Evolutionary conservation across 23 tunicate genomes (phyloP).

Genomic region (Clavelina lepadiformis): DNA sequence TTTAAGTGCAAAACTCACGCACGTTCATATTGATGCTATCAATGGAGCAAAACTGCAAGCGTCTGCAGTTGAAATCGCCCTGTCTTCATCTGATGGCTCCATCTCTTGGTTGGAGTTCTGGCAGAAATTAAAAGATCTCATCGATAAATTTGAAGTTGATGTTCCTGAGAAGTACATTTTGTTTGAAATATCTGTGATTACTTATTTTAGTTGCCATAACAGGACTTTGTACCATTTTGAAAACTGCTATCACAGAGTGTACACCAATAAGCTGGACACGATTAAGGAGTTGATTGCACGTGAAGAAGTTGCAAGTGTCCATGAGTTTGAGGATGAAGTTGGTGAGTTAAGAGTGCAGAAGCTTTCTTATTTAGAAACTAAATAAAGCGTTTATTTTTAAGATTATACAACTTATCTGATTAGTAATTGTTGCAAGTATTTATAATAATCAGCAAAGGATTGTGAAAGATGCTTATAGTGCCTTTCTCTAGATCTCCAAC

Average conservation of each 20-base stretch:
- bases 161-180: neutral
- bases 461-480: too few species aligned
- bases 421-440: too few species aligned
- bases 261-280: neutral
- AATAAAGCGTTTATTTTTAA: too few species aligned
- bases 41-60: slow-evolving; percentile 73
- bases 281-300: neutral
- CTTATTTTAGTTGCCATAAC: neutral
- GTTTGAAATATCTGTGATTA: neutral
- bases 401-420: too few species aligned
- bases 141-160: slow-evolving; percentile 14
- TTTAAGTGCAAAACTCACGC: slow-evolving; percentile 52
- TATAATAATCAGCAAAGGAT: too few species aligned
- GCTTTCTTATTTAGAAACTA: too few species aligned
- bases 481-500: too few species aligned
- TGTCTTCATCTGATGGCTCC: slow-evolving; percentile 6
- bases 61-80: slow-evolving; percentile 39
- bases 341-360: slow-evolving; percentile 6
- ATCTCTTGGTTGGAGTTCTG: slow-evolving; percentile 35
- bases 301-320: neutral
- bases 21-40: slow-evolving; percentile 39
- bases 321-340: slow-evolving; percentile 3
- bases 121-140: slow-evolving; percentile 10
- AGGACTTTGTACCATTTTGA: neutral
- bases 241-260: neutral